Evolutionary conservation across 2,113 vertebrate genomes (phyloP).

Genomic region (Ammodramus savannarum): DNA sequence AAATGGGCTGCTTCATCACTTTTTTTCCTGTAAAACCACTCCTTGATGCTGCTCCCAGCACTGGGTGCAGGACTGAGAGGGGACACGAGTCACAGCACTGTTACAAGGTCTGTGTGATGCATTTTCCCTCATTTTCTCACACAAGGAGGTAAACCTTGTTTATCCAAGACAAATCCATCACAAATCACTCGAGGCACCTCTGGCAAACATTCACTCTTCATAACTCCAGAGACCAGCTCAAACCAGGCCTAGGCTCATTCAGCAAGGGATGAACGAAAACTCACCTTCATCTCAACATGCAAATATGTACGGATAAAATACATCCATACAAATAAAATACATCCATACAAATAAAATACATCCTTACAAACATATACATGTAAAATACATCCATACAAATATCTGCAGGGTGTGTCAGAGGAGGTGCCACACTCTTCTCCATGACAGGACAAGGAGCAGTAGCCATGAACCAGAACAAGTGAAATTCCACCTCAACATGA

Average conservation of each 20-base stretch:
- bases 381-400: not conserved
- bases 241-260: not conserved
- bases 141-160: not conserved
- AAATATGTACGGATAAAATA: not conserved
- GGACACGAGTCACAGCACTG: not conserved
- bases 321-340: not conserved
- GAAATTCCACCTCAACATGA: not conserved
- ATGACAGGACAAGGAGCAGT: not conserved
- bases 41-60: not conserved
- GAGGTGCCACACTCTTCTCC: not conserved
- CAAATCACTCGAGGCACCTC: not conserved
- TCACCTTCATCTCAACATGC: not conserved
- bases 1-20: constrained; percentile 45
- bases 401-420: not conserved
- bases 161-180: not conserved
- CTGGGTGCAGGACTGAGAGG: not conserved
- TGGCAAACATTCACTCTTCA: not conserved
- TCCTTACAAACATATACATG: not conserved
- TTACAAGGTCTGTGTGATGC: not conserved
- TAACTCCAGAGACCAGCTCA: not conserved
- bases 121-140: not conserved
- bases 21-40: not conserved
- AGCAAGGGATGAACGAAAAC: constrained; percentile 5
- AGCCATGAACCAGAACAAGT: not conserved
- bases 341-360: not conserved